phyloP scores from a whole-genome alignment of 2,888 invertebrate species.

The Sphinx pinastri region DNA sequence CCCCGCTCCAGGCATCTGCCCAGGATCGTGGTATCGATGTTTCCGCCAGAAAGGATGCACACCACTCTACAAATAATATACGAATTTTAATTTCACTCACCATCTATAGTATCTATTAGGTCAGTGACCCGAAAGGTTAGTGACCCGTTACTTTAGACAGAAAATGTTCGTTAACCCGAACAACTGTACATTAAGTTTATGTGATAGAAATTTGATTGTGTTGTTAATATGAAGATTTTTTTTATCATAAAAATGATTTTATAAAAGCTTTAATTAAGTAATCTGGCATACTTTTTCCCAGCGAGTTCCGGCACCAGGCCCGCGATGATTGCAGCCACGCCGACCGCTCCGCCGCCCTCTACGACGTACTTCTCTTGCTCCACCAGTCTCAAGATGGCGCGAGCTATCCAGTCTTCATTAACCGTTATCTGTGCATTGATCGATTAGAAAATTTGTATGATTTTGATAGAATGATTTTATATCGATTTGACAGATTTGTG shows the following conservation, averaged over 20 bases:
- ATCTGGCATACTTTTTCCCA: constrained; percentile 87
- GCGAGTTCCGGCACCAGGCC: constrained; percentile 91
- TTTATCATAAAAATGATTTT: too few relatives aligned
- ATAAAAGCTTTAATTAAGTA: neutral
- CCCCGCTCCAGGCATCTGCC: constrained; percentile 95
- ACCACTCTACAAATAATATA: constrained; percentile 86
- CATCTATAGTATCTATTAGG: too few relatives aligned
- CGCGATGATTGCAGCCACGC: constrained; percentile 92
- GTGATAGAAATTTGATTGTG: too few relatives aligned
- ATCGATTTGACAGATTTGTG: too few relatives aligned
- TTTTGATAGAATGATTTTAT: too few relatives aligned
- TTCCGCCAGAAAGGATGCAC: constrained; percentile 93
- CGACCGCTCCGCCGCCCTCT: constrained; percentile 95
- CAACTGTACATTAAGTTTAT: too few relatives aligned
- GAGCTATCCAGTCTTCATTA: constrained; percentile 92
- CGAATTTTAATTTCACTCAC: neutral
- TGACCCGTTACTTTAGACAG: too few relatives aligned
- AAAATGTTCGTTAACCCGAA: neutral
- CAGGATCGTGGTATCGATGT: constrained; percentile 95
- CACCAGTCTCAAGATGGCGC: constrained; percentile 90
- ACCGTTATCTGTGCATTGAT: constrained; percentile 84
- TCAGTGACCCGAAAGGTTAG: too few relatives aligned
- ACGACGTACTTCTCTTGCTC: constrained; percentile 95
- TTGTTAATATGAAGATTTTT: too few relatives aligned
- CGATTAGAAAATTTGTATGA: too few relatives aligned